These are phyloP conservation scores for Trinorchestia longiramus DNA, from an alignment of 1,140 invertebrate genomes.

Conservation along the genomic window DNA sequence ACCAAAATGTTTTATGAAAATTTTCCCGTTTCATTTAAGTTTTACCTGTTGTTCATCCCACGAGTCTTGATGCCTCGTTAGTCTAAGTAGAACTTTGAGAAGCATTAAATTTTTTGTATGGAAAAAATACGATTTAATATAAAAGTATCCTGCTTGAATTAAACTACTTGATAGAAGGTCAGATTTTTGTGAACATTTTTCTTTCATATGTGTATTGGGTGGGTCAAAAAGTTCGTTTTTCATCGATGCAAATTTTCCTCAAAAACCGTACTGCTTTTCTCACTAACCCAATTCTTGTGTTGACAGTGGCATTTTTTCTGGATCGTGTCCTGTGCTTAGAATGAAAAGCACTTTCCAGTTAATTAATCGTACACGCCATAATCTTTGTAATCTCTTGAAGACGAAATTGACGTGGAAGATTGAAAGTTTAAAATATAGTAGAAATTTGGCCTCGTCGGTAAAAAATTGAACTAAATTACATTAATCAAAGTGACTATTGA, in stretches of 20 bases:
- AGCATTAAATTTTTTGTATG: background rate
- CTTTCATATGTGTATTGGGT: background rate
- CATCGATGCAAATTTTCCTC: too few species aligned
- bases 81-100: background rate
- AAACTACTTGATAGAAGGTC: background rate
- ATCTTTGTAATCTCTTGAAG: background rate
- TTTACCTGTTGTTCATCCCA: background rate
- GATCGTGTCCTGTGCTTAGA: background rate
- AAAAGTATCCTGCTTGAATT: background rate
- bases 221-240: too few species aligned
- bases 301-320: background rate
- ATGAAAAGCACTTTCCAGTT: too few species aligned
- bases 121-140: background rate
- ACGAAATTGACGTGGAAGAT: background rate
- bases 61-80: background rate
- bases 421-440: background rate
- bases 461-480: background rate
- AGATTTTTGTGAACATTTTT: background rate
- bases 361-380: background rate
- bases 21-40: background rate
- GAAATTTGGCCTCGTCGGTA: background rate
- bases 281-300: too few species aligned
- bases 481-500: background rate
- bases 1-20: background rate
- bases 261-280: too few species aligned